Evolutionary conservation across 1,140 invertebrate genomes (phyloP).

Genomic region (Drosophila pachea): DNA sequence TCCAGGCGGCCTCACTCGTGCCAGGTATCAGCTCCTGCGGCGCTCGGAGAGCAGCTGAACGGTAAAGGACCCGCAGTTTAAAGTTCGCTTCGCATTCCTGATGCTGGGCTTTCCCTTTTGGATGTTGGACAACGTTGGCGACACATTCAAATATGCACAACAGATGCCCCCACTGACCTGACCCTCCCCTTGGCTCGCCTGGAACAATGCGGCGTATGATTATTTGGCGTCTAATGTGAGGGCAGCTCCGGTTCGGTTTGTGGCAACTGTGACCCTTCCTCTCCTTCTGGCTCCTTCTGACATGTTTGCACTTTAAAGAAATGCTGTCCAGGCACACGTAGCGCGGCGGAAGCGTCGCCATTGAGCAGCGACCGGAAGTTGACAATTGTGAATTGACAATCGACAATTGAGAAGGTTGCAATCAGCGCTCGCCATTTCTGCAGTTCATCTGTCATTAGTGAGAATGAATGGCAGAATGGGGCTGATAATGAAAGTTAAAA

Average conservation of each 20-base stretch:
- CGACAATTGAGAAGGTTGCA: constrained; percentile 33
- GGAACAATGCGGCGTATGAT: constrained; percentile 70
- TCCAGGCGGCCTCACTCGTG: constrained; percentile 11
- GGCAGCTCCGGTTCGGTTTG: constrained; percentile 43
- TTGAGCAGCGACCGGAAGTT: constrained; percentile 50
- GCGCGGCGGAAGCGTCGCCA: constrained; percentile 11
- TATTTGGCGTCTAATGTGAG: constrained; percentile 58
- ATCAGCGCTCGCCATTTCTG: constrained; percentile 26
- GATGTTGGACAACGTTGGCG: constrained; percentile 31
- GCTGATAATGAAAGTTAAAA: constrained; percentile 25
- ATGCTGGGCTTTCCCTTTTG: constrained; percentile 37
- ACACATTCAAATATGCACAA: constrained; percentile 55
- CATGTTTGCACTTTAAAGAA: constrained; percentile 50
- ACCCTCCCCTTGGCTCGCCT: background rate
- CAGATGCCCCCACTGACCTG: constrained; percentile 18
- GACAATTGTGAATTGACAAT: constrained; percentile 42
- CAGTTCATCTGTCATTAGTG: background rate
- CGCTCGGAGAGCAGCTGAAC: constrained; percentile 8
- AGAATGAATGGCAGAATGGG: background rate
- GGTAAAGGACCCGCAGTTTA: constrained; percentile 40
- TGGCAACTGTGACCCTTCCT: constrained; percentile 25
- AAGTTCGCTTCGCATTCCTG: constrained; percentile 37
- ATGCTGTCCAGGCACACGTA: constrained; percentile 19
- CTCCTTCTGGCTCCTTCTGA: too few relatives aligned
- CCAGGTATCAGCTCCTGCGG: constrained; percentile 8